Base-by-base conservation (phyloP, 2,113 vertebrate species). In the Lamprotornis superbus region DNA sequence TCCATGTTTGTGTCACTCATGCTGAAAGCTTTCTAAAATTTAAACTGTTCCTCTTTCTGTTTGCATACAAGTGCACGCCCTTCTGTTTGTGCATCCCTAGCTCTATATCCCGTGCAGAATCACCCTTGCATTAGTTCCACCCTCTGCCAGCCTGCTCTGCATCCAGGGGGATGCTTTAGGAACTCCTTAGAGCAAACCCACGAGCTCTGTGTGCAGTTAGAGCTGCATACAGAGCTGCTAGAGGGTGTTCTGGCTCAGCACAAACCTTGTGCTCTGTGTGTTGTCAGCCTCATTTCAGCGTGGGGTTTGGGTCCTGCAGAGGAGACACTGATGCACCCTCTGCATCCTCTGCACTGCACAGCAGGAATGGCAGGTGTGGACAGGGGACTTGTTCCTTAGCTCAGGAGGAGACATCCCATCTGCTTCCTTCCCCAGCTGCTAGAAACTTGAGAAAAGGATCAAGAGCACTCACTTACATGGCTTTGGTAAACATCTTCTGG, bases 261-360 rank as follows among this genome's bases (percentile, higher is more conserved):
- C 40, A 67, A 47, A 40, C 4, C 5, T 49, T 37, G 8, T 75
- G 46, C 49, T 65, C 24, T 5, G 2, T 61, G 11, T 44, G 11
- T 57, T 9, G 3, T 17, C 52, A 52, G 14, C 19, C 46, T 56
- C 4, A 30, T 83, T 14, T 49, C 50, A 59, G 8, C 9, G 4
- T 40, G 37, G 31, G 31, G 18, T 88, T 76, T 90, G 19, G n/a
- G n/a, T n/a, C n/a, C n/a, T n/a, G 9, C 76, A 56, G 59, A 46
- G 60, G 44, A 76, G 22, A 12, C 9, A 8, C 7, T 22, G 19
- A 28, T 68, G 19, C 10, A 37, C 10, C 23, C 7, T 85, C n/a
- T 30, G 10, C 6, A 4, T 46, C 37, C 1, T 1, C 20, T 35
- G 3, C 1, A 0, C 23, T 23, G 7, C 12, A 8, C n/a, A n/a